Evolutionary conservation across 2,797 vertebrate genomes (phyloP).

Genomic region (Danio jaintianensis): DNA sequence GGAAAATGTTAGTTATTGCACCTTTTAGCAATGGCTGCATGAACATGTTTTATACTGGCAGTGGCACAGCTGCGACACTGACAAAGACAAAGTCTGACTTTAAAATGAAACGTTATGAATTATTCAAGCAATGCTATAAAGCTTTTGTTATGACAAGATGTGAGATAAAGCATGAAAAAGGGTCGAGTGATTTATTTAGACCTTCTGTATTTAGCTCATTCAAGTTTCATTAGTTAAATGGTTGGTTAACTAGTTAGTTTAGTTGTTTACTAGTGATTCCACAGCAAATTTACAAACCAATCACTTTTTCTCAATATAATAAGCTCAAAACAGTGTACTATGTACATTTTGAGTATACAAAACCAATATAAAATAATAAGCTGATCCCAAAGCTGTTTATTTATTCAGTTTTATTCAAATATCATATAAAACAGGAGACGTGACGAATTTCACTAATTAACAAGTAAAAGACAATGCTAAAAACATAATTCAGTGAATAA

Average conservation of each 20-base stretch:
- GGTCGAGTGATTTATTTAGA: background rate
- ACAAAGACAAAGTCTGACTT: conserved; percentile 11
- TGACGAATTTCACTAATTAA: background rate
- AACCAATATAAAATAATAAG: too few relatives aligned
- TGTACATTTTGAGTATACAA: too few relatives aligned
- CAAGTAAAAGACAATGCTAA: background rate
- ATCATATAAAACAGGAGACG: background rate
- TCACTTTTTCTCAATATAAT: too few relatives aligned
- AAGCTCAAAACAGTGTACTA: too few relatives aligned
- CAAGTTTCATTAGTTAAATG: background rate
- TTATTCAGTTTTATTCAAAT: background rate
- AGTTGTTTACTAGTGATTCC: background rate
- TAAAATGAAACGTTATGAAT: conserved; percentile 15
- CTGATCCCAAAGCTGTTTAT: too few relatives aligned
- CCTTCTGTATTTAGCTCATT: background rate
- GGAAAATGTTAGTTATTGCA: background rate
- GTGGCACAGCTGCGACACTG: background rate
- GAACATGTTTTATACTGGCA: background rate
- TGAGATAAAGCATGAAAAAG: background rate
- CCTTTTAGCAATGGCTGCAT: too few relatives aligned
- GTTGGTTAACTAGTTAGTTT: background rate
- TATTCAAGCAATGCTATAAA: conserved; percentile 17
- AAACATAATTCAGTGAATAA: background rate
- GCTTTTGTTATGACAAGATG: background rate
- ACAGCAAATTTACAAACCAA: background rate